phyloP scores from a whole-genome alignment of 2,797 vertebrate genomes.

The Alca torda region DNA sequence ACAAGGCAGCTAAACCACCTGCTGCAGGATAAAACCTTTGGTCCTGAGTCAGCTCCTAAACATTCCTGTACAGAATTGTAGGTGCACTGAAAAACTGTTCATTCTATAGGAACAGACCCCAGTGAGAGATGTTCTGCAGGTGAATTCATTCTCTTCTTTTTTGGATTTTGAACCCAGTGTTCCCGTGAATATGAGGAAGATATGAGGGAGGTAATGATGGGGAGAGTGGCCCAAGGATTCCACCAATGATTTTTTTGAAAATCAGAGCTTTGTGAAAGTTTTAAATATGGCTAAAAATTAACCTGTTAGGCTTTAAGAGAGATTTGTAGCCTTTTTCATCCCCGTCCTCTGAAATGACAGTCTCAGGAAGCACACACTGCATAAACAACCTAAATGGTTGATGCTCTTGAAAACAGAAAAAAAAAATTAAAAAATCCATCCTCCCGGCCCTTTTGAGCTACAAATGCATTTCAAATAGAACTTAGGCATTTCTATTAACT shows the following conservation, averaged over 20 bases:
- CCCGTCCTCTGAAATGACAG: background rate
- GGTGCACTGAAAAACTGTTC: background rate
- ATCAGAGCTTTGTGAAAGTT: background rate
- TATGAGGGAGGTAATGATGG: accelerated
- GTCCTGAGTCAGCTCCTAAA: background rate
- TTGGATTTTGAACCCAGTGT: background rate
- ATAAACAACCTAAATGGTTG: background rate
- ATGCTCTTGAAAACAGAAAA: background rate
- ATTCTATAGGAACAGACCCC: background rate
- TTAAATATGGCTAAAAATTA: background rate
- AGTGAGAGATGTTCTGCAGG: background rate
- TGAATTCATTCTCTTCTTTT: background rate
- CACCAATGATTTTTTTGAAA: background rate
- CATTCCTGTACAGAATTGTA: background rate
- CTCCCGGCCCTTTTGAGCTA: background rate
- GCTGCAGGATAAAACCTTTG: background rate
- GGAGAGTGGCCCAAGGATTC: background rate
- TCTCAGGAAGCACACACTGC: background rate
- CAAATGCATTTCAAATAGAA: background rate
- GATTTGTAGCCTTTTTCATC: background rate
- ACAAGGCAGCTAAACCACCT: background rate
- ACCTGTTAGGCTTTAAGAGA: background rate
- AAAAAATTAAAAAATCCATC: background rate
- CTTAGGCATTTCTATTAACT: background rate
- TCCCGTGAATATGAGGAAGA: background rate